A percentile compares a stretch with the other conserved stretches of the same genome.
phyloP scores from a whole-genome alignment of 2,888 invertebrate species.

The Cynaeus angustus region DNA sequence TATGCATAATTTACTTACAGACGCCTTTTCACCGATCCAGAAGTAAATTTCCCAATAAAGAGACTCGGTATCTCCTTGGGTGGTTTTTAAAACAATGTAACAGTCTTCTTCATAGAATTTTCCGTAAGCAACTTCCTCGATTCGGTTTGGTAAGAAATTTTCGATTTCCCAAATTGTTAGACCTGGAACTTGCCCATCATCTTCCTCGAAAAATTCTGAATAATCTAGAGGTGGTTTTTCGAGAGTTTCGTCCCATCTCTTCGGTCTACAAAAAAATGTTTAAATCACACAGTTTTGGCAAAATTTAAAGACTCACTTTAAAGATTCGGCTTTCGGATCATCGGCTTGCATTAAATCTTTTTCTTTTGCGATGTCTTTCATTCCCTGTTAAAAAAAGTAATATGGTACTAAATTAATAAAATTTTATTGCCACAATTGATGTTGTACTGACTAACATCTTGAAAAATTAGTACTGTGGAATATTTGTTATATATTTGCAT shows the following conservation, averaged over 20 bases:
- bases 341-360: conserved; percentile 82
- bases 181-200: conserved; percentile 94
- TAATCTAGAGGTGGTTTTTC: conserved; percentile 97
- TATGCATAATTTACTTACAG: conserved; percentile 76
- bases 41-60: conserved; percentile 97
- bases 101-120: conserved; percentile 99
- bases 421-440: too few species aligned
- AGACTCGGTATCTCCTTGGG: conserved; percentile 86
- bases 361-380: conserved; percentile 90
- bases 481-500: background rate
- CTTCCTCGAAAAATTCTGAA: conserved; percentile 97
- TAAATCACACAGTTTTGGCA: conserved; percentile 13
- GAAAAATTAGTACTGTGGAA: too few species aligned
- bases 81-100: conserved; percentile 95
- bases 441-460: too few species aligned
- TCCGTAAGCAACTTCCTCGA: conserved; percentile 95
- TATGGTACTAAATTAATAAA: too few species aligned
- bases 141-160: conserved; percentile 96
- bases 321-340: conserved; percentile 79
- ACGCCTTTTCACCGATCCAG: conserved; percentile 98
- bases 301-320: conserved; percentile 76
- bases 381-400: conserved; percentile 77
- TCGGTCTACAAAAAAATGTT: conserved; percentile 77
- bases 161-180: conserved; percentile 99
- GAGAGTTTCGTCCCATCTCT: conserved; percentile 96